phyloP scores from a whole-genome alignment of 2,113 vertebrate genomes.

The Potamarius usumacintae region DNA sequence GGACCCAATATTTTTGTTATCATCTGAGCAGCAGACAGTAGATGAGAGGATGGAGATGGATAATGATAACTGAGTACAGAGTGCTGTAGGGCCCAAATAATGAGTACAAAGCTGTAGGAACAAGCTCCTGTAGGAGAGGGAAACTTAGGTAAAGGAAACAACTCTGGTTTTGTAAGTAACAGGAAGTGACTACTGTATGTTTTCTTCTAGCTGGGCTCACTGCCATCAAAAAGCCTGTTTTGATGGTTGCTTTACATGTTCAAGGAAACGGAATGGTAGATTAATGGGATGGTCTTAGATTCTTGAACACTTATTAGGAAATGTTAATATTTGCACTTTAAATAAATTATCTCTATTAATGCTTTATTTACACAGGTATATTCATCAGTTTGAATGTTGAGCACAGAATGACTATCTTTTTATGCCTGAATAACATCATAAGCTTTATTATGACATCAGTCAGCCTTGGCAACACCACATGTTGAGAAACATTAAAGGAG shows the following conservation, averaged over 20 bases:
- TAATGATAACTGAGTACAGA: not conserved
- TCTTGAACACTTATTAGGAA: not conserved
- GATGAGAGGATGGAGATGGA: conserved; percentile 23
- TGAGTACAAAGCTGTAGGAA: conserved; percentile 59
- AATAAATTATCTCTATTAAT: conserved; percentile 20
- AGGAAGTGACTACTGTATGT: not conserved
- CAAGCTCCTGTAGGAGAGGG: conserved; percentile 45
- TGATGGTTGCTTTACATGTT: not conserved
- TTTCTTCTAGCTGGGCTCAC: not conserved
- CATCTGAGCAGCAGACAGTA: not conserved
- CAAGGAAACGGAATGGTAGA: not conserved
- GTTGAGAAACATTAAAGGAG: not conserved
- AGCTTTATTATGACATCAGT: conserved; percentile 5
- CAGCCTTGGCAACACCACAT: not conserved
- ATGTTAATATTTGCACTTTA: not conserved
- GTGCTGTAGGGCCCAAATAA: conserved; percentile 61
- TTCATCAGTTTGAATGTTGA: not conserved
- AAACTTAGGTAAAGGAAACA: not conserved
- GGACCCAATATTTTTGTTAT: not conserved
- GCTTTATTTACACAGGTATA: conserved; percentile 2
- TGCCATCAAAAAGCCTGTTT: not conserved
- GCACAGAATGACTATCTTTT: not conserved
- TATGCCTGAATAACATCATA: not conserved
- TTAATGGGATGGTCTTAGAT: not conserved
- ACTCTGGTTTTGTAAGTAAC: not conserved